Evolutionary conservation across 2,888 invertebrate species (phyloP).

Genomic region (Perizoma affinitatum): DNA sequence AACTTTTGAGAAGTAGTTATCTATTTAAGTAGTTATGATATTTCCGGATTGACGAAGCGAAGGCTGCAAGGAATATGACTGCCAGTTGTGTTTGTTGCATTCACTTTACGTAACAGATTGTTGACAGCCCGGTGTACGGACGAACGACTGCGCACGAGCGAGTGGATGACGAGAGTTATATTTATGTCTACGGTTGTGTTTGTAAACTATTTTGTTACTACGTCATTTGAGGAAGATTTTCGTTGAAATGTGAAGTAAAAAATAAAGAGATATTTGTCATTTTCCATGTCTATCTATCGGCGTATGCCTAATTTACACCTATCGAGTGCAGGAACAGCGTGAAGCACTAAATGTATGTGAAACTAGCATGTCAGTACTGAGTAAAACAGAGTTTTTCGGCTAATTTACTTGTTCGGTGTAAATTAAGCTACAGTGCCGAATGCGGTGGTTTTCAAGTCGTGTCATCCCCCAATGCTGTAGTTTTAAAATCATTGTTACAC

Average conservation of each 20-base stretch:
- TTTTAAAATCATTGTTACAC: neutral
- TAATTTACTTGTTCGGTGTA: no score
- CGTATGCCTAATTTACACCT: no score
- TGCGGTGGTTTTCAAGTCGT: no score
- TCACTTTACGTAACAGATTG: slow-evolving; percentile 8
- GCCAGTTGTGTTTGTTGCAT: slow-evolving; percentile 15
- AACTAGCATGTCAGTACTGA: no score
- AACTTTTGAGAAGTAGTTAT: neutral
- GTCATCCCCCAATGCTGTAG: no score
- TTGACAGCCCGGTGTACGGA: slow-evolving; percentile 13
- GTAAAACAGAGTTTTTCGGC: no score
- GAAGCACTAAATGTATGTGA: no score
- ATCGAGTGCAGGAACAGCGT: no score
- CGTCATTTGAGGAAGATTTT: slow-evolving; percentile 64
- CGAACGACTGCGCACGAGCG: slow-evolving; percentile 12
- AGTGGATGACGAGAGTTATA: slow-evolving; percentile 28
- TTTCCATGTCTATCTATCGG: slow-evolving; percentile 47
- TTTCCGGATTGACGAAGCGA: slow-evolving; percentile 15
- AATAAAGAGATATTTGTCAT: slow-evolving; percentile 55
- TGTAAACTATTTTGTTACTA: slow-evolving; percentile 69
- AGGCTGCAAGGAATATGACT: slow-evolving; percentile 15
- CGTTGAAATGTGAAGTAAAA: slow-evolving; percentile 51
- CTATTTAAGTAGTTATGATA: neutral
- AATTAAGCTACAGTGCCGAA: no score
- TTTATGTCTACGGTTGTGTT: slow-evolving; percentile 68